Conservation (phyloP, 35 echinoderm and acorn worm species). For the Heliocidaris erythrogramma region DNA sequence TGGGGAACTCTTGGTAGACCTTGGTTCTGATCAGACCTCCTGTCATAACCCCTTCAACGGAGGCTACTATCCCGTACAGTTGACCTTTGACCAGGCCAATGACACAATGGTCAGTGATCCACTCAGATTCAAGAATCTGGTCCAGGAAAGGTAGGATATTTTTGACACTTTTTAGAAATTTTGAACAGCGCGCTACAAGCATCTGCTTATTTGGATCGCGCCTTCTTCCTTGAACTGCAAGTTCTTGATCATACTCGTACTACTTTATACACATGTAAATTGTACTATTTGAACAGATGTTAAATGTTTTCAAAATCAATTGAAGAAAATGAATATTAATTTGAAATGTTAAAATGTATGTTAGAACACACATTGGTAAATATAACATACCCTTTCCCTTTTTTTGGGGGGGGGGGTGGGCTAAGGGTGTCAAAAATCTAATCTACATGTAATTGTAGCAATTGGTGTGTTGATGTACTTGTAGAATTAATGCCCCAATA, state of each 20-base stretch:
- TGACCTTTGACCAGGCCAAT: constrained; percentile 89
- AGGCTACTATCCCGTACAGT: constrained; percentile 94
- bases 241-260: no score
- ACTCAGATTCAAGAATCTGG: constrained; percentile 76
- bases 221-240: no score
- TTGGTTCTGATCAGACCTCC: constrained; percentile 97
- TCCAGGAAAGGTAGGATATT: constrained; percentile 82
- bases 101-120: constrained; percentile 77
- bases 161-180: not conserved
- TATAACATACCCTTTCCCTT: not conserved
- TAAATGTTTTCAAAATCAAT: no score
- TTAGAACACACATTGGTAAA: not conserved
- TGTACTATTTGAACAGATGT: no score
- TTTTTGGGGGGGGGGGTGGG: not conserved
- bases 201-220: no score
- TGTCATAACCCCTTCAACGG: constrained; percentile 98
- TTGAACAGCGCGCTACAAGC: no score
- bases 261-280: no score
- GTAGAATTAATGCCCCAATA: no score
- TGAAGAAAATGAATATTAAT: no score
- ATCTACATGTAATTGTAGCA: not conserved
- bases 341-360: no score
- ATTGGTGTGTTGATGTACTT: not conserved
- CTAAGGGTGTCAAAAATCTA: not conserved
- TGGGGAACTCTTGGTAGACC: constrained; percentile 84